Evolutionary conservation across 2,797 vertebrate genomes (phyloP).

Genomic region (Bradypus variegatus): DNA sequence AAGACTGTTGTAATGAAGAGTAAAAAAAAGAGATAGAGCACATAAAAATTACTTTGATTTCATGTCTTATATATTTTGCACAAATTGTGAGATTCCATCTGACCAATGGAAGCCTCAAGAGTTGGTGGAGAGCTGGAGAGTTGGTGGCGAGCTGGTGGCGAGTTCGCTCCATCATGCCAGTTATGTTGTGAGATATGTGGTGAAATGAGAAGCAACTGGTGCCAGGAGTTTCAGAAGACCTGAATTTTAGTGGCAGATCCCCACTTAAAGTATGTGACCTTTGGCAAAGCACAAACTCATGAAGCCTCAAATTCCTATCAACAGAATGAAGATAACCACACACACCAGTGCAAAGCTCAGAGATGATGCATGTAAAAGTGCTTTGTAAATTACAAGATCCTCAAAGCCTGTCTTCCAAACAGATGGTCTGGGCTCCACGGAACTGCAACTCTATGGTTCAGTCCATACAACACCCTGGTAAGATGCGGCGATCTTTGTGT

Average conservation of each 20-base stretch:
- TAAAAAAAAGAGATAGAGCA: neutral
- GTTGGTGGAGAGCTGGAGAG: neutral
- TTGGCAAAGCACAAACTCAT: neutral
- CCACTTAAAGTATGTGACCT: neutral
- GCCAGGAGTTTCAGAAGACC: neutral
- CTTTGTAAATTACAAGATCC: neutral
- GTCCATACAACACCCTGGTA: neutral
- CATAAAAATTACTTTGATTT: neutral
- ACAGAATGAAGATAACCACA: neutral
- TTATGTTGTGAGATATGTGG: neutral
- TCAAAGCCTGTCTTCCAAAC: neutral
- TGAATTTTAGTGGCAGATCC: neutral
- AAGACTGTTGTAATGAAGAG: neutral
- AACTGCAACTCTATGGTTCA: neutral
- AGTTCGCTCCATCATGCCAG: neutral
- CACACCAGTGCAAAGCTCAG: neutral
- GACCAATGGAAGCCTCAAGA: neutral
- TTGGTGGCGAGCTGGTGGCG: neutral
- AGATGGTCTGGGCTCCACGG: neutral
- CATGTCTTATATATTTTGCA: neutral
- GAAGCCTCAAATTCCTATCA: neutral
- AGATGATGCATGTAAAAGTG: neutral
- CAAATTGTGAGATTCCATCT: neutral
- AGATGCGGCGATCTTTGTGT: neutral
- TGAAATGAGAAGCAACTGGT: neutral